Evolutionary conservation across 2,888 invertebrate genomes (phyloP).

Genomic region (Podabrus alpinus): DNA sequence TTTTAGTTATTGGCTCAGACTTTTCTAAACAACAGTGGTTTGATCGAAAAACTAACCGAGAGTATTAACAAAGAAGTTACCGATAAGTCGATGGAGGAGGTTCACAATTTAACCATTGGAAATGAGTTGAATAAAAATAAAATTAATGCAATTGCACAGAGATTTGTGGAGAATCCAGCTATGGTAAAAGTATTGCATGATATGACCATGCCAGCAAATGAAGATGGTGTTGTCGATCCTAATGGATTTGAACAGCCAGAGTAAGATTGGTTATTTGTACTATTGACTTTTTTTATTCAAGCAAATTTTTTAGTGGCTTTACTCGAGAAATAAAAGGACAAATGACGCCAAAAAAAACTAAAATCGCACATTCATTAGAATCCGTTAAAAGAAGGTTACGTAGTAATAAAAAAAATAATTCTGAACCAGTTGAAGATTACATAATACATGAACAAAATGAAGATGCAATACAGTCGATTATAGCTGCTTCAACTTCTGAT

Average conservation of each 20-base stretch:
- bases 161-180: conserved; percentile 59
- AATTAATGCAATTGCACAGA: conserved; percentile 58
- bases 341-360: conserved; percentile 2
- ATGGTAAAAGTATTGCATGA: conserved; percentile 58
- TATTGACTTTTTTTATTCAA: not conserved
- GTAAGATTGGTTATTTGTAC: not conserved
- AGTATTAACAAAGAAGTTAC: conserved; percentile 55
- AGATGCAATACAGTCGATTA: conserved; percentile 16
- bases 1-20: conserved; percentile 55
- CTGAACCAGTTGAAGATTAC: not conserved
- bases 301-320: not conserved
- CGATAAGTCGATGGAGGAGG: conserved; percentile 9
- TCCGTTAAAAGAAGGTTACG: conserved; percentile 6
- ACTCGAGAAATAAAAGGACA: not conserved
- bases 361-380: not conserved
- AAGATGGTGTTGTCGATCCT: not conserved
- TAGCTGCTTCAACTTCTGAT: conserved; percentile 7
- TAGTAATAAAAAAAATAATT: not conserved
- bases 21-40: conserved; percentile 57
- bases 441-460: conserved; percentile 18
- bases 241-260: not conserved
- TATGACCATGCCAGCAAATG: conserved; percentile 43
- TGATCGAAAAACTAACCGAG: conserved; percentile 60
- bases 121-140: conserved; percentile 54
- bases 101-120: not conserved